A percentile compares a stretch with the other conserved stretches of the same genome.
These are phyloP conservation scores for Eulemur mongoz DNA, from an alignment of 2,797 vertebrate genomes.

Conservation along the genomic window DNA sequence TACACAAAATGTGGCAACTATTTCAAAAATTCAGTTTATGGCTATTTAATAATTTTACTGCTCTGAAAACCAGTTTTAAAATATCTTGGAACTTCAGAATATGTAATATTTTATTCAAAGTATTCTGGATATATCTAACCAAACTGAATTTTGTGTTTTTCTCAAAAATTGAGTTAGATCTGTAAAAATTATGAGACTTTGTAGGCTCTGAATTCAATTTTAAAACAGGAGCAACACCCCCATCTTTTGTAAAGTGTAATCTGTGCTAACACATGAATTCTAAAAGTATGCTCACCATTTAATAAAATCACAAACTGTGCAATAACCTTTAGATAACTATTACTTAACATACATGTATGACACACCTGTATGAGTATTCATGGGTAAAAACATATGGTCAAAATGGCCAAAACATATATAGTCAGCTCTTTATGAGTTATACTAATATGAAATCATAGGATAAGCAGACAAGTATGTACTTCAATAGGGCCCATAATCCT, in stretches of 20 bases:
- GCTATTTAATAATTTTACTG: background rate
- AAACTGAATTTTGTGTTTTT: background rate
- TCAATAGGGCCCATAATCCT: background rate
- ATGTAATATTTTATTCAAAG: background rate
- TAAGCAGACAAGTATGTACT: background rate
- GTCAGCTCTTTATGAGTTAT: background rate
- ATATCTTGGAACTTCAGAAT: background rate
- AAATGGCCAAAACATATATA: background rate
- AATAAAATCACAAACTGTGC: background rate
- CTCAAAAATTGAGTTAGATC: background rate
- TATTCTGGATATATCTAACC: background rate
- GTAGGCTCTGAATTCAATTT: background rate
- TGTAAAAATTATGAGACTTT: background rate
- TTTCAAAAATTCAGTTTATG: background rate
- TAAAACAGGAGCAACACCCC: background rate
- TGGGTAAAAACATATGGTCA: background rate
- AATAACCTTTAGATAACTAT: background rate
- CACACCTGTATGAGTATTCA: background rate
- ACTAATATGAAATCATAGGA: background rate
- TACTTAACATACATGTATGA: background rate
- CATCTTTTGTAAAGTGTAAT: background rate
- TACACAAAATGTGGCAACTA: background rate
- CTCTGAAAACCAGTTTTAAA: background rate
- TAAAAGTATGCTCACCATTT: slow-evolving; percentile 40
- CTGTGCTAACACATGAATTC: background rate